These are phyloP conservation scores for Cephus sareptanus DNA, from an alignment of 2,888 invertebrate genomes.

Conservation along the genomic window DNA sequence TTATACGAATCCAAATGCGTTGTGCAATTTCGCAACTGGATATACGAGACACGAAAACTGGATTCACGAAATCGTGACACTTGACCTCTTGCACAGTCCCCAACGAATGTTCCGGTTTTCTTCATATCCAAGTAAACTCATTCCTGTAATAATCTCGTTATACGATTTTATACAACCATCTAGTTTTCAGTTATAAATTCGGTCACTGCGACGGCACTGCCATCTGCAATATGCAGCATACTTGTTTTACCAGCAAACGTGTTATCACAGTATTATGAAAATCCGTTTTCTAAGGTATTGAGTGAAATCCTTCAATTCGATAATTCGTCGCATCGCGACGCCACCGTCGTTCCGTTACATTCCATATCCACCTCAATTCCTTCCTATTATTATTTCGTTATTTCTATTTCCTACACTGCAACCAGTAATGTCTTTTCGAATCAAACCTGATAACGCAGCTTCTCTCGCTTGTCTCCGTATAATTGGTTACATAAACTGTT, in stretches of 20 bases:
- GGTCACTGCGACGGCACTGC: not conserved
- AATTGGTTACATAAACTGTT: slow-evolving; percentile 26
- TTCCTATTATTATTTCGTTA: not conserved
- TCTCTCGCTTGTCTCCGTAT: slow-evolving; percentile 18
- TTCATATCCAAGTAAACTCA: not conserved
- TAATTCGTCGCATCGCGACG: not conserved
- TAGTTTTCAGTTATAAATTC: not conserved
- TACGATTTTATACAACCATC: not conserved
- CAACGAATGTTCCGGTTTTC: not conserved
- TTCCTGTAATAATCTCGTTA: not conserved
- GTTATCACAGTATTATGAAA: too few relatives aligned
- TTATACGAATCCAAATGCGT: not conserved
- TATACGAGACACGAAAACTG: not conserved
- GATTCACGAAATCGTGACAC: not conserved
- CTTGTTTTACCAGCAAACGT: not conserved
- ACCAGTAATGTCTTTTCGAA: not conserved
- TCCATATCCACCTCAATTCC: not conserved
- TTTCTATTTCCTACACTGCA: not conserved
- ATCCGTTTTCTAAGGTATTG: not conserved
- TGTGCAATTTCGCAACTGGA: not conserved
- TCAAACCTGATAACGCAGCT: not conserved
- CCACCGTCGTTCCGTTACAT: not conserved
- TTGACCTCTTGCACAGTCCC: not conserved
- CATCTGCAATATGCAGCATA: not conserved
- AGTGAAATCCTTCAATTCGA: not conserved